Evolutionary conservation across 1,140 invertebrate genomes (phyloP).

Genomic region (Notospermus geniculatus): DNA sequence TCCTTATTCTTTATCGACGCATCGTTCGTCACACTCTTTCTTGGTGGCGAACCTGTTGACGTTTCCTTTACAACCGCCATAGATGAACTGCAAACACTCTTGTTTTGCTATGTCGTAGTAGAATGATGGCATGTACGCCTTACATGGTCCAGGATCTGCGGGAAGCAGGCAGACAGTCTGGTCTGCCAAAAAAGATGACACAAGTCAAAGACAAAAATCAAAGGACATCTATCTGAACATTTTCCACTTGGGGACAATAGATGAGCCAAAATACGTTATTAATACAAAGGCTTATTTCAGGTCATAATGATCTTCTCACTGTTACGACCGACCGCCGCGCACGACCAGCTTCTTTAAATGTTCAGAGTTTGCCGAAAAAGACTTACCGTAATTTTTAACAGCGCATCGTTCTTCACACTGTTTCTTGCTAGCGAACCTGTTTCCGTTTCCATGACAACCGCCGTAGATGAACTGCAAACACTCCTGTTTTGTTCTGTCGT

Average conservation of each 20-base stretch:
- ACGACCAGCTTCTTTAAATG: too few relatives aligned
- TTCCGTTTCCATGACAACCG: conserved; percentile 83
- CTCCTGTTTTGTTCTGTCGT: conserved; percentile 58
- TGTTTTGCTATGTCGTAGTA: conserved; percentile 81
- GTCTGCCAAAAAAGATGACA: too few relatives aligned
- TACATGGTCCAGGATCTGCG: conserved; percentile 71
- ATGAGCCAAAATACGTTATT: too few relatives aligned
- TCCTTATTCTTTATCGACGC: too few relatives aligned
- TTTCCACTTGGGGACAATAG: too few relatives aligned
- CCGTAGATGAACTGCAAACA: conserved; percentile 74
- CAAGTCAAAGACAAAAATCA: too few relatives aligned
- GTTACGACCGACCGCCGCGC: too few relatives aligned
- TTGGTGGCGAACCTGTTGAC: conserved; percentile 65
- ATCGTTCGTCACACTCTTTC: too few relatives aligned
- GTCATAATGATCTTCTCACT: too few relatives aligned
- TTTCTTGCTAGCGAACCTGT: conserved; percentile 70
- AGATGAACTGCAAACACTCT: conserved; percentile 92
- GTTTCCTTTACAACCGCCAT: conserved; percentile 84
- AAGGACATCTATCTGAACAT: too few relatives aligned
- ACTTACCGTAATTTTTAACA: too few relatives aligned
- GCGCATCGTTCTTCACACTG: conserved; percentile 63
- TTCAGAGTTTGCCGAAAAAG: neutral
- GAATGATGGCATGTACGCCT: conserved; percentile 71
- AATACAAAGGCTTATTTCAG: too few relatives aligned
- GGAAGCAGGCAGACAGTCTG: conserved; percentile 79